Evolutionary conservation across 2,113 vertebrate species (phyloP).

Genomic region (Leptosomus discolor): DNA sequence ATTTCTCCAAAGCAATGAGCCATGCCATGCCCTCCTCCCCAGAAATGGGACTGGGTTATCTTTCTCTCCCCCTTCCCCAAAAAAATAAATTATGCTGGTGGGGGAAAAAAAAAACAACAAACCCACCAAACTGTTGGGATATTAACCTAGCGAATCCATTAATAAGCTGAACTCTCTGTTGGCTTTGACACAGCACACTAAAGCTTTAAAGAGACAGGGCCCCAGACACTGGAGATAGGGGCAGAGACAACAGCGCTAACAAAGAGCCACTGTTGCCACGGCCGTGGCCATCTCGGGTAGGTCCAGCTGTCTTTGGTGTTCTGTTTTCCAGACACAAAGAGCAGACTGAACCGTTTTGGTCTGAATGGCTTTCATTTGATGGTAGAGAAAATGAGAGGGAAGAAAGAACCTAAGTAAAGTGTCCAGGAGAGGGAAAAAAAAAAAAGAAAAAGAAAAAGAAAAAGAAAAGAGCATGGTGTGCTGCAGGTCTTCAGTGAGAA

Average conservation of each 20-base stretch:
- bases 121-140: conserved; percentile 52
- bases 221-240: conserved; percentile 52
- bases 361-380: conserved; percentile 60
- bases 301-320: conserved; percentile 58
- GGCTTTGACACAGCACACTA: conserved; percentile 39
- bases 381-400: conserved; percentile 54
- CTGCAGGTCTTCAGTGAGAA: conserved; percentile 30
- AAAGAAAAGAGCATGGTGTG: neutral
- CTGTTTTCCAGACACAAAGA: conserved; percentile 66
- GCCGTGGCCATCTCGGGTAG: conserved; percentile 64
- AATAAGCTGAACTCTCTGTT: conserved; percentile 60
- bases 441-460: neutral
- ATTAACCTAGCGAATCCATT: conserved; percentile 62
- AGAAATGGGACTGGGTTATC: conserved; percentile 22
- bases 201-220: conserved; percentile 62
- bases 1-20: conserved; percentile 47
- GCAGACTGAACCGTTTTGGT: conserved; percentile 60
- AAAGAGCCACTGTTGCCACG: conserved; percentile 65
- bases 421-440: neutral
- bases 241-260: conserved; percentile 56
- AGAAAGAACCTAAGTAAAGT: conserved; percentile 61
- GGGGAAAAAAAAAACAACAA: neutral
- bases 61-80: neutral
- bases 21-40: conserved; percentile 32
- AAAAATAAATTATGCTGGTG: conserved; percentile 19